A percentile compares a stretch with the other conserved stretches of the same genome.
These are phyloP conservation scores for Ormyrus thymus DNA, from an alignment of 2,888 invertebrate species.

Conservation along the genomic window DNA sequence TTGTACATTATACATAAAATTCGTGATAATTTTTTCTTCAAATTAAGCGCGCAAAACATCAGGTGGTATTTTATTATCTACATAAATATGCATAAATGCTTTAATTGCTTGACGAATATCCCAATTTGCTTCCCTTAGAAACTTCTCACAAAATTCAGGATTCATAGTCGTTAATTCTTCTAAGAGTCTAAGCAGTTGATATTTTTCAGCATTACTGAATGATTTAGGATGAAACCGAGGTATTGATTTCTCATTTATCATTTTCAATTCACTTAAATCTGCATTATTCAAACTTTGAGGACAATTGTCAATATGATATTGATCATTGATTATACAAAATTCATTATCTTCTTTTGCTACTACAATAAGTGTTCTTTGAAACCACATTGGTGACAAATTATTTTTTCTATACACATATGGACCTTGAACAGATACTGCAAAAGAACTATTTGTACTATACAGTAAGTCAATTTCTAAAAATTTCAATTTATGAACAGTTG, in stretches of 20 bases:
- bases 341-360: conserved; percentile 69
- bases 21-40: neutral
- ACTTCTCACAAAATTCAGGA: conserved; percentile 62
- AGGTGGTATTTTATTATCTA: conserved; percentile 67
- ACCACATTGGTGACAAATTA: conserved; percentile 64
- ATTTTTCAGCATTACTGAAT: conserved; percentile 68
- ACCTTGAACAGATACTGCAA: conserved; percentile 69
- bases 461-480: conserved; percentile 68
- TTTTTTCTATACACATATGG: conserved; percentile 67
- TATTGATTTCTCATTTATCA: conserved; percentile 52
- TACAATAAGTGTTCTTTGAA: conserved; percentile 69
- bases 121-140: conserved; percentile 67
- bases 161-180: conserved; percentile 70
- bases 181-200: conserved; percentile 67
- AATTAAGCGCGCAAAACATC: conserved; percentile 65
- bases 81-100: conserved; percentile 68
- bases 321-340: conserved; percentile 71
- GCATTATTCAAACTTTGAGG: conserved; percentile 58
- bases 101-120: conserved; percentile 68
- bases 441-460: conserved; percentile 60
- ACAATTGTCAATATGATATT: conserved; percentile 69
- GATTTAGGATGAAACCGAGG: conserved; percentile 64
- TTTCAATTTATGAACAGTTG: conserved; percentile 67
- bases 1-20: conserved; percentile 3
- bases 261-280: conserved; percentile 56